Evolutionary conservation across 2,797 vertebrate species (phyloP), one percentile per base, ranked within the genome.

Genomic region (Danionella dracula): DNA sequence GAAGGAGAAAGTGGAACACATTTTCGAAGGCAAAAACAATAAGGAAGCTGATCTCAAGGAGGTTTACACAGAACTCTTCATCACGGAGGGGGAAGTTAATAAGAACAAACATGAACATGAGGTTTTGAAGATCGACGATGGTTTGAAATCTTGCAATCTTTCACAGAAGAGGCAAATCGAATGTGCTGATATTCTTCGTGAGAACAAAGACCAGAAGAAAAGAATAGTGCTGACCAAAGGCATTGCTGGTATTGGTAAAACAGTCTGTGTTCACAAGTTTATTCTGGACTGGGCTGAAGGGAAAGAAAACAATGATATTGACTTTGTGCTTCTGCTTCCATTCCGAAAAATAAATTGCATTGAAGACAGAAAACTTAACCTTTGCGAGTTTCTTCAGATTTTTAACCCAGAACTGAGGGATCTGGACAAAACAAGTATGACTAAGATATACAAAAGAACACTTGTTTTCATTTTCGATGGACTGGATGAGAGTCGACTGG

Each of bases 271-370:
- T 10, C 66, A 60, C 3, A 68, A 60, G 46, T 60, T 59, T 27
- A 44, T 56, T 9, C 51, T 58, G 13, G 54, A 48, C 63, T 66
- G 63, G 63, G 63, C 63, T 7, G 63, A 66, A 31, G 54, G 8
- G 7, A 42, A 59, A 12, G 9, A 20, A 15, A 68, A 59, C 20
- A 45, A 68, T 27, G 55, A 68, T 16, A 34, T 68, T n/a, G 34
- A 68, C 23, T 40, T 45, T 12, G 11, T 68, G 10, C 32, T 68
- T 0, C 21, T 41, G 7, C 35, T 68, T 31, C 55, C 45, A 17
- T 68, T 68, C 7, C 12, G 37, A 9, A 55, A 68, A 34, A 32
- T 68, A 16, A 68, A 68, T 23, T 1, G 29, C 16, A 50, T 68
- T n/a, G 50, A 59, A 32, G 35, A 41, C 15, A 34, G 16, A 4